Evolutionary conservation across 2,113 vertebrate genomes (phyloP).

Genomic region (Laticauda laticaudata): DNA sequence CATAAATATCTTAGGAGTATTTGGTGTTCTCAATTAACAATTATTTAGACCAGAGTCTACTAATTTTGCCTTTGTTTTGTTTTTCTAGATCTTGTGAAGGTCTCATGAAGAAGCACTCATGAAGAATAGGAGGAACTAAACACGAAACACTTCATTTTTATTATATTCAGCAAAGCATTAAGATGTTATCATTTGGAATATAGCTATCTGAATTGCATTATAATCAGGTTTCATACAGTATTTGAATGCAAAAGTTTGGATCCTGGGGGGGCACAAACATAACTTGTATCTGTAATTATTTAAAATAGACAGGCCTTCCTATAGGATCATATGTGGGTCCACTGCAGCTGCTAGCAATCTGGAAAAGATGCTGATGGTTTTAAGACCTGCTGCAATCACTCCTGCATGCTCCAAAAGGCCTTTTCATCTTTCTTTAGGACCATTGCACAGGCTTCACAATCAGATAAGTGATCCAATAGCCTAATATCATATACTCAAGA

Average conservation of each 20-base stretch:
- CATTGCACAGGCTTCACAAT: neutral
- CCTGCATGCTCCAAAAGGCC: neutral
- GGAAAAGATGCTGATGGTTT: neutral
- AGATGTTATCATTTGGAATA: neutral
- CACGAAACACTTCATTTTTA: neutral
- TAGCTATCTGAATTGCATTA: neutral
- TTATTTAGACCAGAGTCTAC: neutral
- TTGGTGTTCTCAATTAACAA: constrained; percentile 16
- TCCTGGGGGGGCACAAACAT: neutral
- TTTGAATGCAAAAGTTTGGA: neutral
- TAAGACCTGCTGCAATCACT: neutral
- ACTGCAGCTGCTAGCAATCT: neutral
- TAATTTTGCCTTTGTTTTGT: neutral
- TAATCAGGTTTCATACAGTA: neutral
- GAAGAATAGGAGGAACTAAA: neutral
- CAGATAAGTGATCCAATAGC: neutral
- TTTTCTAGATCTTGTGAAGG: neutral
- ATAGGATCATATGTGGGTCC: neutral
- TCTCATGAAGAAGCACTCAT: neutral
- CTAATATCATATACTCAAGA: neutral
- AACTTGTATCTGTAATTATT: neutral
- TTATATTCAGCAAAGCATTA: neutral
- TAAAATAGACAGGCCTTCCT: neutral
- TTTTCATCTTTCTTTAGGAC: neutral
- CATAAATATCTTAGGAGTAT: constrained; percentile 55